A percentile compares a stretch with the other conserved stretches of the same genome.
phyloP scores from a whole-genome alignment of 2,888 invertebrate species.

The Charanyca ferruginea region DNA sequence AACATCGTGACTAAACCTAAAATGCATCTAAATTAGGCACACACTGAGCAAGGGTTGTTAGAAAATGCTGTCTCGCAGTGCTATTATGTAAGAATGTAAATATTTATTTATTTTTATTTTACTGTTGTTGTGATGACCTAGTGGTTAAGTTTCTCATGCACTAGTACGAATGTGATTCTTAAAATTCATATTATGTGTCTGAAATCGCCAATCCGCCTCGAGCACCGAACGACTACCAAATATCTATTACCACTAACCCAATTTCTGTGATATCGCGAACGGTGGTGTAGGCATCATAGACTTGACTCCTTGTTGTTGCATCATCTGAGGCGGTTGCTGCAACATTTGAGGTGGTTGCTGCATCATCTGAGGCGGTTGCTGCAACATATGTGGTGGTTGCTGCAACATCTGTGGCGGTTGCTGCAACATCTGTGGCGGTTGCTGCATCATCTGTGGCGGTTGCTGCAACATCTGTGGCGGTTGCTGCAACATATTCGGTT shows the following conservation, averaged over 20 bases:
- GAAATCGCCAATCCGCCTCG: too few relatives aligned
- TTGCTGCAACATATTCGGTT: slow-evolving; percentile 37
- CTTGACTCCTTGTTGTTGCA: slow-evolving; percentile 40
- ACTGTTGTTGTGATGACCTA: too few relatives aligned
- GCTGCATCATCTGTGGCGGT: slow-evolving; percentile 17
- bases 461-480: slow-evolving; percentile 40
- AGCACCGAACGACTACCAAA: too few relatives aligned
- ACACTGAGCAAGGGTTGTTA: too few relatives aligned
- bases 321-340: slow-evolving; percentile 46
- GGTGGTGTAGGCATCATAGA: slow-evolving; percentile 52
- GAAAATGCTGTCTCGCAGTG: too few relatives aligned
- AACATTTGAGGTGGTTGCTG: slow-evolving; percentile 23
- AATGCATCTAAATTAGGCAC: too few relatives aligned
- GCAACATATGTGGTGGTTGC: slow-evolving; percentile 45
- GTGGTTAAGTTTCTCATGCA: too few relatives aligned
- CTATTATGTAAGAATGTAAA: too few relatives aligned
- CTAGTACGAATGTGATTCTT: too few relatives aligned
- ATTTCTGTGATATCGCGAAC: slow-evolving; percentile 62
- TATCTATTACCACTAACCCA: slow-evolving; percentile 35
- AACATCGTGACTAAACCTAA: too few relatives aligned
- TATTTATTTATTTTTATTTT: too few relatives aligned
- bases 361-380: slow-evolving; percentile 11
- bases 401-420: slow-evolving; percentile 45
- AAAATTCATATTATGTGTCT: too few relatives aligned
- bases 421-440: slow-evolving; percentile 27